Conservation (phyloP, 2,113 vertebrate species). For the Acinonyx jubatus region DNA sequence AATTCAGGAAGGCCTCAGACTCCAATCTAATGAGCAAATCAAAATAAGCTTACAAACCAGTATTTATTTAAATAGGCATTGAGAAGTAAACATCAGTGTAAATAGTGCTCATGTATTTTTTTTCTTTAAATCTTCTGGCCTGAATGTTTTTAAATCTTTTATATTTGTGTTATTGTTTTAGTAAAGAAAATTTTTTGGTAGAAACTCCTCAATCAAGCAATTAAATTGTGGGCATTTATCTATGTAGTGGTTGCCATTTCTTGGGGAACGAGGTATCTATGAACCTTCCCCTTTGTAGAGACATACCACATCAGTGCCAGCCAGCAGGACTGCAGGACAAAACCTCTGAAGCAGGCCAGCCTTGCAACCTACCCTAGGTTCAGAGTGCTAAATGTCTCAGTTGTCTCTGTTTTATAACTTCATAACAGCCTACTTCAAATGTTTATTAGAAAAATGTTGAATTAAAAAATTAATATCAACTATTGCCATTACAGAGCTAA, state of each 20-base stretch:
- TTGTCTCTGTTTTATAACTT: neutral
- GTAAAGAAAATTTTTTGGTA: neutral
- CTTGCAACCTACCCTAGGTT: neutral
- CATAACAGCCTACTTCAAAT: neutral
- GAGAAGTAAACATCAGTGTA: neutral
- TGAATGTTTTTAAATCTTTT: neutral
- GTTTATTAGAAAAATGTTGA: slow-evolving; percentile 1
- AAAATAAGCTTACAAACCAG: neutral
- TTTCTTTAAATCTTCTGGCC: neutral
- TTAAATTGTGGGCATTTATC: neutral
- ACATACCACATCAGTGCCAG: neutral
- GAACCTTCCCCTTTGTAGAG: neutral
- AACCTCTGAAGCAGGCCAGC: neutral
- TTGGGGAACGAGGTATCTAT: neutral
- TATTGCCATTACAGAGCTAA: neutral
- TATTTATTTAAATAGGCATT: neutral
- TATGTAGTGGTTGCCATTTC: neutral
- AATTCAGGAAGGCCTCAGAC: neutral
- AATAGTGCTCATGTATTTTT: neutral
- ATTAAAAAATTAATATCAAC: neutral
- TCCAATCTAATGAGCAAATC: neutral
- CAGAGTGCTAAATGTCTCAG: neutral
- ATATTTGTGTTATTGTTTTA: neutral
- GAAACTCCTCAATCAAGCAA: neutral
- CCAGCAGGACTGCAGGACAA: neutral